Evolutionary conservation across 2,888 invertebrate genomes (phyloP).

Genomic region (Hedychridium roseum): DNA sequence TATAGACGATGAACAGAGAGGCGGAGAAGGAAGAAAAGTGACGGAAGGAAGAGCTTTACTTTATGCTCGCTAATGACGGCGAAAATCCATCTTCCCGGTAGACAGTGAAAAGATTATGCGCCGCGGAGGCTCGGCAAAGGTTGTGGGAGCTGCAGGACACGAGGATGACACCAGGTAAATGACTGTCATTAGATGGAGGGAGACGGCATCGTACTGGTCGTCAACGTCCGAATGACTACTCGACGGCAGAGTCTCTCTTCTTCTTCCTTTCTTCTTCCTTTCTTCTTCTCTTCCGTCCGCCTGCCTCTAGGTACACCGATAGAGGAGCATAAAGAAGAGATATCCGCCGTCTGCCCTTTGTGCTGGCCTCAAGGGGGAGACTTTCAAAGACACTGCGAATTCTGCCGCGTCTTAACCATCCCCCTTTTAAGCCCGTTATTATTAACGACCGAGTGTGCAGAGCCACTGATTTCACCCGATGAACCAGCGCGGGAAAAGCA

Average conservation of each 20-base stretch:
- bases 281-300: neutral
- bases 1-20: conserved; percentile 6
- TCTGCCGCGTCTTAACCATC: no score
- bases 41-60: conserved; percentile 20
- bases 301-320: conserved; percentile 15
- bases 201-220: conserved; percentile 27
- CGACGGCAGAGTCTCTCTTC: conserved; percentile 12
- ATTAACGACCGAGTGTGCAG: neutral
- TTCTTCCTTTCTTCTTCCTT: neutral
- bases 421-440: neutral
- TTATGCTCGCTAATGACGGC: conserved; percentile 36
- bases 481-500: neutral
- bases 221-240: conserved; percentile 29
- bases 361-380: conserved; percentile 11
- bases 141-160: conserved; percentile 31
- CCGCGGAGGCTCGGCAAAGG: conserved; percentile 17
- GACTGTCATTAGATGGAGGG: conserved; percentile 37
- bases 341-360: conserved; percentile 22
- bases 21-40: neutral
- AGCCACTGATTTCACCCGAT: neutral
- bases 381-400: no score
- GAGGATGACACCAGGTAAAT: conserved; percentile 34
- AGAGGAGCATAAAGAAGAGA: conserved; percentile 23
- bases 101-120: conserved; percentile 36
- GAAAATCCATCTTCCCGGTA: conserved; percentile 38